phyloP scores from a whole-genome alignment of 2,888 invertebrate genomes.

The Ceratothoa steindachneri region DNA sequence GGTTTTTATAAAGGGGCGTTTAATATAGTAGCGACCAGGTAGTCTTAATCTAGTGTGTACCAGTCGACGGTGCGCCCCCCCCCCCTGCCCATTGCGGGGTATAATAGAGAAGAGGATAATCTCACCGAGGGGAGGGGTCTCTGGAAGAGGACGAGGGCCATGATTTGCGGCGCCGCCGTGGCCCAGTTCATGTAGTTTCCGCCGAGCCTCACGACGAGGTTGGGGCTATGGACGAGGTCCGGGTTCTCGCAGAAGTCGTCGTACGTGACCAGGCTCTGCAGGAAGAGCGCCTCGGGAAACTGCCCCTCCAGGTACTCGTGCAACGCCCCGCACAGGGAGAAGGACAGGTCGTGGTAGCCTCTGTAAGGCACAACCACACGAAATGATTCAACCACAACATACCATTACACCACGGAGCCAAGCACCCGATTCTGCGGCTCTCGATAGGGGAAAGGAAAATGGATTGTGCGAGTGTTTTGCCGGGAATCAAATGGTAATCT shows the following conservation, averaged over 20 bases:
- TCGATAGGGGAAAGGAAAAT: no score
- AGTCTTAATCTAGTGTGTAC: no score
- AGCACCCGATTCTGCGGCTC: no score
- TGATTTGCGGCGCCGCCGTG: slow-evolving; percentile 82
- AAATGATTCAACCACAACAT: not conserved
- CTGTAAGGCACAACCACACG: slow-evolving; percentile 6
- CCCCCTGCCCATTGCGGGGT: no score
- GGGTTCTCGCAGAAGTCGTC: slow-evolving; percentile 65
- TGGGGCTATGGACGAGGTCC: slow-evolving; percentile 69
- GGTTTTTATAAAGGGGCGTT: no score
- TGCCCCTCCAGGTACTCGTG: slow-evolving; percentile 52
- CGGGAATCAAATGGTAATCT: no score
- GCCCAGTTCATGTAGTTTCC: slow-evolving; percentile 88
- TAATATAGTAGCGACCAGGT: no score
- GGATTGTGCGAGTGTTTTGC: no score
- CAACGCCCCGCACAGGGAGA: slow-evolving; percentile 73
- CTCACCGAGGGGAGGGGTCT: slow-evolving; percentile 67
- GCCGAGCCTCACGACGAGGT: slow-evolving; percentile 77
- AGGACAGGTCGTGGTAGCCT: slow-evolving; percentile 58
- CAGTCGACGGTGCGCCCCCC: no score
- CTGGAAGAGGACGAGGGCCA: slow-evolving; percentile 80
- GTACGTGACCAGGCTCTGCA: slow-evolving; percentile 61
- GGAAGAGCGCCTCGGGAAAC: slow-evolving; percentile 62
- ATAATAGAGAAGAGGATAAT: no score
- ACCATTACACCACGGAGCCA: no score